phyloP scores from a whole-genome alignment of 2,888 invertebrate genomes.

The Chalcosyrphus nemorum region DNA sequence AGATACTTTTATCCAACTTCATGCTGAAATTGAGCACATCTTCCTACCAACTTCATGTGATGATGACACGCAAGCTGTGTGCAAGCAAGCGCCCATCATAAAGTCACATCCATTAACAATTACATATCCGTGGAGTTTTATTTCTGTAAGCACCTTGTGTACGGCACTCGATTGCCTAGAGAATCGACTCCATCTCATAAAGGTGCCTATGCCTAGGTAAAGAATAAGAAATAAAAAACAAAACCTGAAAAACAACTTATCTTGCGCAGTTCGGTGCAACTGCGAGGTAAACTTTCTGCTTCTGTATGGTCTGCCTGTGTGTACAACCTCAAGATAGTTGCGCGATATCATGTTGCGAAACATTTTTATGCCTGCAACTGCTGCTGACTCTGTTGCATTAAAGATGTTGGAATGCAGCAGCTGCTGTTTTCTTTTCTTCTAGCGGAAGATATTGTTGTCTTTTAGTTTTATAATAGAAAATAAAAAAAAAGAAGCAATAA shows the following conservation, averaged over 20 bases:
- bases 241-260: slow-evolving; percentile 67
- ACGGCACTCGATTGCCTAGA: slow-evolving; percentile 1
- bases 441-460: slow-evolving; percentile 41
- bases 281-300: slow-evolving; percentile 23
- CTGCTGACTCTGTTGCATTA: slow-evolving; percentile 55
- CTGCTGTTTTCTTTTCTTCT: slow-evolving; percentile 19
- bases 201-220: background rate
- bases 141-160: slow-evolving; percentile 2
- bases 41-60: background rate
- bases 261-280: slow-evolving; percentile 33
- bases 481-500: background rate
- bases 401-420: slow-evolving; percentile 42
- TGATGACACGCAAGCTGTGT: slow-evolving; percentile 8
- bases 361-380: slow-evolving; percentile 41
- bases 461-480: slow-evolving; percentile 15
- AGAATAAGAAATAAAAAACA: slow-evolving; percentile 26
- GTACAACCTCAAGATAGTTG: slow-evolving; percentile 55
- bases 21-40: background rate
- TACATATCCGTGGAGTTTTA: background rate
- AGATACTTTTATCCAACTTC: background rate
- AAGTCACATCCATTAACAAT: slow-evolving; percentile 20
- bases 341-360: slow-evolving; percentile 67
- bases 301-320: slow-evolving; percentile 9
- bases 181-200: no score
- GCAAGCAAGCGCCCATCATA: background rate